Conservation (phyloP, 1,140 invertebrate genomes). For the Atta texana region DNA sequence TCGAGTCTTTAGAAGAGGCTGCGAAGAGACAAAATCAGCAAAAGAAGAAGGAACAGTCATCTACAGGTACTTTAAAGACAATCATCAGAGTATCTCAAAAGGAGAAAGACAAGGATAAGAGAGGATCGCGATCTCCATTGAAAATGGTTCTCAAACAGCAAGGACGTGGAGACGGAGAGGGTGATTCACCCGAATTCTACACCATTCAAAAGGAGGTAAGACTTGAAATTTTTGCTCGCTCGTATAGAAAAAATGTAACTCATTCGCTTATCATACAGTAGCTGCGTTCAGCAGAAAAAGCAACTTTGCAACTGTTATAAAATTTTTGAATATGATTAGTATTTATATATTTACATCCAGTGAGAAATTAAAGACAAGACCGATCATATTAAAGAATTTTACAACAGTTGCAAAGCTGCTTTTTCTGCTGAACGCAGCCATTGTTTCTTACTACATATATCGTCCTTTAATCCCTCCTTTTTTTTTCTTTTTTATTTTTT, state of each 20-base stretch:
- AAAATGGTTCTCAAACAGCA: constrained; percentile 93
- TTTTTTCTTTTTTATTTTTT: constrained; percentile 3
- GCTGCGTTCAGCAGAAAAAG: too few species aligned
- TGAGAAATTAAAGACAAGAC: too few species aligned
- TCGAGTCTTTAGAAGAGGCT: constrained; percentile 84
- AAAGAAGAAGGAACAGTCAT: constrained; percentile 81
- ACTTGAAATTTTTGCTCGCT: background rate
- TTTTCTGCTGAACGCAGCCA: too few species aligned
- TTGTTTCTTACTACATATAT: background rate
- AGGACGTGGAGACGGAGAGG: constrained; percentile 88
- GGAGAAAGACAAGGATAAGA: constrained; percentile 85
- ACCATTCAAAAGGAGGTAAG: constrained; percentile 92
- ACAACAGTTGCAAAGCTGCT: too few species aligned
- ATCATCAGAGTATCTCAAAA: constrained; percentile 89
- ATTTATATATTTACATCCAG: too few species aligned
- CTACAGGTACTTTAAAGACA: constrained; percentile 92
- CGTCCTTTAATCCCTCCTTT: background rate
- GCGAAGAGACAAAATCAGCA: constrained; percentile 80
- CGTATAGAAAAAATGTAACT: constrained; percentile 1
- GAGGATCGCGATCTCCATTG: constrained; percentile 89
- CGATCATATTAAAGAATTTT: too few species aligned
- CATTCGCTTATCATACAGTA: constrained; percentile 12
- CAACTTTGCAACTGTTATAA: too few species aligned
- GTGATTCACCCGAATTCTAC: constrained; percentile 89
- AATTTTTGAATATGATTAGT: too few species aligned